Evolutionary conservation across 2,888 invertebrate genomes (phyloP).

Genomic region (Pseudoips prasinana): DNA sequence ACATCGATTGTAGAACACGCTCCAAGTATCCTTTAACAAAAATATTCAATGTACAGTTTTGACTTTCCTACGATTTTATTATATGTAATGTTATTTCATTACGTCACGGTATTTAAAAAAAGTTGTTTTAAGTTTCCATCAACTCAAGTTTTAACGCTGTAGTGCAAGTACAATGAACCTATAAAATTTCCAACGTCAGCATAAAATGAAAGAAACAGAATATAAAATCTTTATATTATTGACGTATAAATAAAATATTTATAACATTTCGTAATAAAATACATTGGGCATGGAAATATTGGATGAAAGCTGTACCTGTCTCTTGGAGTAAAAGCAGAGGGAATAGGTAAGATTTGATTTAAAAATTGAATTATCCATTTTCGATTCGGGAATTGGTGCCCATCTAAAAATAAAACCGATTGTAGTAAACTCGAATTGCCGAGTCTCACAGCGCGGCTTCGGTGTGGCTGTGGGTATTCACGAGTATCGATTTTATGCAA

Average conservation of each 20-base stretch:
- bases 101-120: constrained; percentile 1
- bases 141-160: too few species aligned
- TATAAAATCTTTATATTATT: too few species aligned
- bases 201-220: too few species aligned
- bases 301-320: constrained; percentile 8
- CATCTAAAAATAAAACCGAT: constrained; percentile 64
- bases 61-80: too few species aligned
- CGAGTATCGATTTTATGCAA: constrained; percentile 82
- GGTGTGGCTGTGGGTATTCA: constrained; percentile 65
- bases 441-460: constrained; percentile 58
- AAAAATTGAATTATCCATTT: constrained; percentile 48
- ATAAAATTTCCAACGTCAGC: too few species aligned
- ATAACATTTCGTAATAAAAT: not conserved
- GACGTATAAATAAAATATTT: not conserved
- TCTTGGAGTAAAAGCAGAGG: constrained; percentile 9
- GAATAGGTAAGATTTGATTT: constrained; percentile 36
- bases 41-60: too few species aligned
- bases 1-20: too few species aligned
- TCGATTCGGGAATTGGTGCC: constrained; percentile 42
- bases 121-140: constrained; percentile 2
- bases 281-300: constrained; percentile 11
- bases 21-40: too few species aligned
- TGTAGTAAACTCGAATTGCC: constrained; percentile 59
- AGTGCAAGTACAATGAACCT: too few species aligned
- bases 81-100: too few species aligned